Evolutionary conservation across 53 echinoderm and acorn worm species (phyloP).

Genomic region (Henricia sp.): DNA sequence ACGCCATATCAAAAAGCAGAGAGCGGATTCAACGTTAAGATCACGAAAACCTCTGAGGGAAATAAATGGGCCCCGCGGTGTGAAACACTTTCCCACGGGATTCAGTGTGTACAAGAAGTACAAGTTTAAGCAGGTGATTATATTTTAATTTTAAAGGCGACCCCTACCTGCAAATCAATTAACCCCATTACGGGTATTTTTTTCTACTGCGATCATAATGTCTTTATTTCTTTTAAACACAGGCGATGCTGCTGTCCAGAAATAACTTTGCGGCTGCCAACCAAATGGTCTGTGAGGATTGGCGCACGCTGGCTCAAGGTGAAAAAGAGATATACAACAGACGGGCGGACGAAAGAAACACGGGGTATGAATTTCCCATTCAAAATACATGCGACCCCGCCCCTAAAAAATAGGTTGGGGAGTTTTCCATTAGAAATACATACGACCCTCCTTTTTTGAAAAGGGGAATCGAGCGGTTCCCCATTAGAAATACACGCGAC

Average conservation of each 20-base stretch:
- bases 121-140: slow-evolving; percentile 5
- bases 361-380: not conserved
- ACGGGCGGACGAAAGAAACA: not conserved
- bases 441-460: not conserved
- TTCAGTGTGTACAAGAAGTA: not conserved
- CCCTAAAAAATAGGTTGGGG: not conserved
- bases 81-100: not conserved
- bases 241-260: not conserved
- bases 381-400: not conserved
- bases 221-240: not conserved
- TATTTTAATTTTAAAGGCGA: not conserved
- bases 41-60: not conserved
- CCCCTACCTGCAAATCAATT: not conserved
- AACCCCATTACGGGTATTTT: not conserved
- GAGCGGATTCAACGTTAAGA: not conserved
- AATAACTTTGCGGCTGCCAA: not conserved
- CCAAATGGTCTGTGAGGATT: not conserved
- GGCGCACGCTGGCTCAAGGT: not conserved
- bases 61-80: not conserved
- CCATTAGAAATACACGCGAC: not conserved
- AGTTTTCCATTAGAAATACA: not conserved
- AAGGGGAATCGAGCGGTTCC: too few relatives aligned
- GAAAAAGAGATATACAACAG: not conserved
- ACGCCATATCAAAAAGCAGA: not conserved
- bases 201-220: not conserved